Evolutionary conservation across 2,113 vertebrate species (phyloP).

Genomic region (human): DNA sequence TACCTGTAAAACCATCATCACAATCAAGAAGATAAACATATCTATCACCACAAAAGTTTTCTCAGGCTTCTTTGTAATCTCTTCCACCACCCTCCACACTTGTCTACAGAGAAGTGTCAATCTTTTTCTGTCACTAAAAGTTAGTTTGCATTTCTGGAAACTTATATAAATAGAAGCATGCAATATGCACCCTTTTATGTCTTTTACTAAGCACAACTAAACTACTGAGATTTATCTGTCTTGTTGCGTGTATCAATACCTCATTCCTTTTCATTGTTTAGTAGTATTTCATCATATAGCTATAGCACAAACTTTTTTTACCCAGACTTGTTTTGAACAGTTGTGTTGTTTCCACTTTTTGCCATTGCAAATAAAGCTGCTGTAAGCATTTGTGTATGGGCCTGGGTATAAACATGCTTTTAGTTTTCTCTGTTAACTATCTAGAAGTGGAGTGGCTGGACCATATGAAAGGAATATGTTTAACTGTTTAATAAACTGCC

Average conservation of each 20-base stretch:
- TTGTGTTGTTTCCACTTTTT: neutral
- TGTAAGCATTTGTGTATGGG: neutral
- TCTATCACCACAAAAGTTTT: neutral
- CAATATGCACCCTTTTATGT: neutral
- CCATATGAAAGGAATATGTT: neutral
- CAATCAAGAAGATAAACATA: neutral
- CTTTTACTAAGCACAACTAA: neutral
- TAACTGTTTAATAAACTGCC: neutral
- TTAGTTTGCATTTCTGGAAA: neutral
- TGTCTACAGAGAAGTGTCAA: neutral
- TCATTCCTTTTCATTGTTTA: neutral
- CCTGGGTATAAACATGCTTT: neutral
- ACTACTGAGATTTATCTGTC: neutral
- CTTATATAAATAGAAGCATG: neutral
- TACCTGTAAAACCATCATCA: neutral
- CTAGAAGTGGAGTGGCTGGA: neutral
- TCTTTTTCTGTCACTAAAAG: neutral
- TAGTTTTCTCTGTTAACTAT: neutral
- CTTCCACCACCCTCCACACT: neutral
- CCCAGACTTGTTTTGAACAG: neutral
- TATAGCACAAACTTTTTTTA: neutral
- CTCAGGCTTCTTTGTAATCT: neutral
- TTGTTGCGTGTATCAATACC: accelerated
- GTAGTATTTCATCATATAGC: neutral
- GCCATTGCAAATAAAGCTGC: neutral